A percentile compares a stretch with the other conserved stretches of the same genome.
These are phyloP conservation scores for Sebastes umbrosus DNA, from an alignment of 2,797 vertebrate species.

Conservation along the genomic window DNA sequence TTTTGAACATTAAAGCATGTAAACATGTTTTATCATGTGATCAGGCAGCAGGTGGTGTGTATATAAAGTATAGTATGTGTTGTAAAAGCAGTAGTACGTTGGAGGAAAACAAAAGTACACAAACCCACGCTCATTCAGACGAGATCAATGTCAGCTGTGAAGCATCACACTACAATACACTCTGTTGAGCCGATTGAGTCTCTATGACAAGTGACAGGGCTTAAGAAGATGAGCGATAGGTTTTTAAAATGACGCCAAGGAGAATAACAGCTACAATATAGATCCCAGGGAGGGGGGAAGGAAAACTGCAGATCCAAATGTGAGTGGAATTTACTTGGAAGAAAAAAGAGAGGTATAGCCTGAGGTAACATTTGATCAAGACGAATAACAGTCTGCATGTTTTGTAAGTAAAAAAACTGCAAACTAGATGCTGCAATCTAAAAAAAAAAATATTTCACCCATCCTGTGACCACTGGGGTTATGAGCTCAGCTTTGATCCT, in stretches of 20 bases:
- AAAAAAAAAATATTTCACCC: background rate
- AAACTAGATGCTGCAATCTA: constrained; percentile 1
- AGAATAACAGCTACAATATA: constrained; percentile 13
- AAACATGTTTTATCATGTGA: too few relatives aligned
- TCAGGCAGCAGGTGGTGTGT: too few relatives aligned
- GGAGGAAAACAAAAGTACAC: background rate
- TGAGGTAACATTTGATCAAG: constrained; percentile 16
- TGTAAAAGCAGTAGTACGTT: background rate
- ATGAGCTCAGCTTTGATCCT: background rate
- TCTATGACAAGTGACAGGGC: constrained; percentile 36
- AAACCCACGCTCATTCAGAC: background rate
- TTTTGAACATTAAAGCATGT: too few relatives aligned
- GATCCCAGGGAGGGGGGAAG: background rate
- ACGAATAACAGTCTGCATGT: background rate
- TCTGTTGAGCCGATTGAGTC: constrained; percentile 15
- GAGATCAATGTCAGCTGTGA: constrained; percentile 28
- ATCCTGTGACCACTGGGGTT: background rate
- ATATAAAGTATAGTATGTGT: background rate
- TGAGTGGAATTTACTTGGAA: background rate
- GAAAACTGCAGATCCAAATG: background rate
- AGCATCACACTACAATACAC: constrained; percentile 10
- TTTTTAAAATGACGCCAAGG: constrained; percentile 4
- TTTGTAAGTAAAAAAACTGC: background rate
- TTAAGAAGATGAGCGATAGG: constrained; percentile 29
- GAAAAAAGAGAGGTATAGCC: background rate